phyloP scores from a whole-genome alignment of 2,888 invertebrate species.

The Caenorhabditis parvicauda region DNA sequence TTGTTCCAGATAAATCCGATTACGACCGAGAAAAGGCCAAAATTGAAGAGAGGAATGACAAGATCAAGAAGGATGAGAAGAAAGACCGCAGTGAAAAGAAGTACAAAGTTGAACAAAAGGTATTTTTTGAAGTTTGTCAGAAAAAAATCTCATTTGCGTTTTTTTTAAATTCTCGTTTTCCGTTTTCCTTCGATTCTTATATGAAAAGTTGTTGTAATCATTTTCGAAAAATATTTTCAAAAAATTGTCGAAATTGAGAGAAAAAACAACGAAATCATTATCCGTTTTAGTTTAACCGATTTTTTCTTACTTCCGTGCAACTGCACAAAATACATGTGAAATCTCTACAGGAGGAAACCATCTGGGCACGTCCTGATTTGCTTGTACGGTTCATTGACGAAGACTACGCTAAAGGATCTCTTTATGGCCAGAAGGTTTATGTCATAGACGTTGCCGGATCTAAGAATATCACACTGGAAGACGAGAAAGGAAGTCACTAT shows the following conservation, averaged over 20 bases:
- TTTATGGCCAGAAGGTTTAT: slow-evolving; percentile 35
- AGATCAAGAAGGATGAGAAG: too few relatives aligned
- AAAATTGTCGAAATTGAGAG: slow-evolving; percentile 1
- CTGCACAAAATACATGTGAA: too few relatives aligned
- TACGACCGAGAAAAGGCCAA: slow-evolving; percentile 38
- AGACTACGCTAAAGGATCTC: slow-evolving; percentile 29
- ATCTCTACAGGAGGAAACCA: slow-evolving; percentile 5
- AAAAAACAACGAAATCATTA: not conserved
- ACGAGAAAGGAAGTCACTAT: slow-evolving; percentile 27
- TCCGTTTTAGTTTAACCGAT: too few relatives aligned
- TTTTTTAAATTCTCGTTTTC: too few relatives aligned
- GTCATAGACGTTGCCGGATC: slow-evolving; percentile 43
- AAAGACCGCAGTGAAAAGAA: too few relatives aligned
- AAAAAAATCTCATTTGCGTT: too few relatives aligned
- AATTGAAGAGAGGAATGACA: slow-evolving; percentile 20
- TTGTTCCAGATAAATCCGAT: slow-evolving; percentile 36
- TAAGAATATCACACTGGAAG: slow-evolving; percentile 38
- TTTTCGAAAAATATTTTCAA: not conserved
- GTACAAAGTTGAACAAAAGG: too few relatives aligned
- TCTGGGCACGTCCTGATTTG: slow-evolving; percentile 42
- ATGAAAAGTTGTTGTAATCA: too few relatives aligned
- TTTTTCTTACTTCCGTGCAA: too few relatives aligned
- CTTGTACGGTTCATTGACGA: slow-evolving; percentile 39
- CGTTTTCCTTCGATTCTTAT: too few relatives aligned
- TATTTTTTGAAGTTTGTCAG: too few relatives aligned